Evolutionary conservation across 2,797 vertebrate species (phyloP).

Genomic region (Falco columbarius): DNA sequence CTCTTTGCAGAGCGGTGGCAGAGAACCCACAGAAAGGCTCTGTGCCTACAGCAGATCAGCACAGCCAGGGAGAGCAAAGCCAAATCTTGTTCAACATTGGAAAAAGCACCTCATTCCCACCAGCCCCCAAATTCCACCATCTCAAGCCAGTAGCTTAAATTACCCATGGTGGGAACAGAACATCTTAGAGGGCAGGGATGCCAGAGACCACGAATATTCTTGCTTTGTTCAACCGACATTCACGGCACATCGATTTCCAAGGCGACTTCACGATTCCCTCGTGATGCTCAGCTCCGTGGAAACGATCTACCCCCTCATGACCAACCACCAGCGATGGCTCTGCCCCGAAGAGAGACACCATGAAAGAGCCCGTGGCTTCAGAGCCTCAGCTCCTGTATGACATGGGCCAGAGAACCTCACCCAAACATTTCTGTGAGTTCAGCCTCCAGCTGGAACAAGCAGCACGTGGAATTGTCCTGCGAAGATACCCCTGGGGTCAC

Average conservation of each 20-base stretch:
- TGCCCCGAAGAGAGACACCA: neutral
- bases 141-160: neutral
- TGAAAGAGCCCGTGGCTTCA: neutral
- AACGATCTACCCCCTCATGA: no score
- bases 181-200: neutral
- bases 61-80: neutral
- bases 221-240: neutral
- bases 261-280: neutral
- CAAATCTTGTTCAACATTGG: neutral
- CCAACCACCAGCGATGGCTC: accelerated
- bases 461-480: neutral
- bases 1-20: neutral
- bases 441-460: neutral
- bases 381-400: neutral
- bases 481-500: neutral
- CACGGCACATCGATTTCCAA: neutral
- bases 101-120: neutral
- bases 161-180: neutral
- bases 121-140: neutral
- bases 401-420: neutral
- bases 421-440: neutral
- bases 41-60: neutral
- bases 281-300: neutral
- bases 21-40: neutral
- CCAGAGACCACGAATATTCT: neutral